Conservation (phyloP, 2,797 vertebrate species). For the Halcyon chelicuti region DNA sequence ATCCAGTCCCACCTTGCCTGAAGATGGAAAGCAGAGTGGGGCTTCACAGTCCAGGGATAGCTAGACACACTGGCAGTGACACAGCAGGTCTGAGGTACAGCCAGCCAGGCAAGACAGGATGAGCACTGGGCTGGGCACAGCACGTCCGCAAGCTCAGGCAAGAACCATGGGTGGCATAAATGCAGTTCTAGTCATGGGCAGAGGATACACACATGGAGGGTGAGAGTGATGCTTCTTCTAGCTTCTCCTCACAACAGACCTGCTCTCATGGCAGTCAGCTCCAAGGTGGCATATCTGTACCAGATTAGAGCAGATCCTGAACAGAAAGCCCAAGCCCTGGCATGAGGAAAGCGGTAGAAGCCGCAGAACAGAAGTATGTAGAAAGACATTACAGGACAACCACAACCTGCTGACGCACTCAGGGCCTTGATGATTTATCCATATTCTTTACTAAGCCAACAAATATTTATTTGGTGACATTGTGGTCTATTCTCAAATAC, state of each 20-base stretch:
- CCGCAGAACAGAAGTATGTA: background rate
- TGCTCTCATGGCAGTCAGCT: background rate
- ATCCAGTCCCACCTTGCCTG: background rate
- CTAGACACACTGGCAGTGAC: background rate
- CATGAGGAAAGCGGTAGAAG: background rate
- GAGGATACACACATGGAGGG: background rate
- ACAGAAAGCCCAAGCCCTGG: background rate
- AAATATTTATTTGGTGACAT: background rate
- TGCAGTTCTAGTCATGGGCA: background rate
- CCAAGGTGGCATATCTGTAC: background rate
- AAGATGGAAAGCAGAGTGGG: background rate
- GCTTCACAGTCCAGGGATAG: background rate
- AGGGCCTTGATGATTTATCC: background rate
- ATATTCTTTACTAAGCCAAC: background rate
- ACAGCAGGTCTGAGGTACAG: background rate
- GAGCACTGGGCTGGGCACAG: background rate
- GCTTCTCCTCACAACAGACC: background rate
- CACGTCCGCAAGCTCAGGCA: background rate
- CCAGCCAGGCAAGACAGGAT: background rate
- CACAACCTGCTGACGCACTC: background rate
- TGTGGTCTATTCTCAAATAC: background rate
- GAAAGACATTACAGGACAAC: background rate
- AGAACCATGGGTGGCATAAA: rapidly evolving
- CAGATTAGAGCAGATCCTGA: background rate
- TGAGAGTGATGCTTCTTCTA: rapidly evolving